These are phyloP conservation scores for Eptatretus burgeri DNA, from an alignment of 2,113 vertebrate genomes.

Conservation along the genomic window DNA sequence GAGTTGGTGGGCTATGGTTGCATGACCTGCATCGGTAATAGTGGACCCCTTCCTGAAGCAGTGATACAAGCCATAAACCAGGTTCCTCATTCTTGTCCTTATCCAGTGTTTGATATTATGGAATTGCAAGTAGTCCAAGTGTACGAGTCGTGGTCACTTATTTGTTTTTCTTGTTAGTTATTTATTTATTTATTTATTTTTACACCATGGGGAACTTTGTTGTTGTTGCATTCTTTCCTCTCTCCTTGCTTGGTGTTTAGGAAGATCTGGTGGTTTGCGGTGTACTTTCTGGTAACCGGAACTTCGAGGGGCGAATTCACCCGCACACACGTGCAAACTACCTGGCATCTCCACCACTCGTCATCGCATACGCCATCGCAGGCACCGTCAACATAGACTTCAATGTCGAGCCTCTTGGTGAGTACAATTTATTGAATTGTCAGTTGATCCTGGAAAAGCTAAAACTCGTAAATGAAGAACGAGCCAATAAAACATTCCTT, in stretches of 20 bases:
- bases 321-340: slow-evolving; percentile 89
- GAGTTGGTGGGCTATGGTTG: slow-evolving; percentile 92
- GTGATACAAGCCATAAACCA: slow-evolving; percentile 64
- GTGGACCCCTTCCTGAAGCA: slow-evolving; percentile 56
- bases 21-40: slow-evolving; percentile 98
- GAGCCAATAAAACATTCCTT: slow-evolving; percentile 7
- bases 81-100: slow-evolving; percentile 19
- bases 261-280: slow-evolving; percentile 63
- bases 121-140: too few relatives aligned
- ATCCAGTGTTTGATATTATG: too few relatives aligned
- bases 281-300: slow-evolving; percentile 68
- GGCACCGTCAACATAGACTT: slow-evolving; percentile 64
- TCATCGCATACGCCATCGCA: slow-evolving; percentile 75
- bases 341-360: slow-evolving; percentile 55
- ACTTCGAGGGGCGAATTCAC: slow-evolving; percentile 86
- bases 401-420: slow-evolving; percentile 58
- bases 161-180: too few relatives aligned
- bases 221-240: too few relatives aligned
- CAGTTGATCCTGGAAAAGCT: neutral
- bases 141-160: too few relatives aligned
- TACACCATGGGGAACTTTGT: too few relatives aligned
- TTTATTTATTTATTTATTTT: too few relatives aligned
- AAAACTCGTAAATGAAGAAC: neutral
- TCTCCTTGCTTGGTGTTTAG: slow-evolving; percentile 15
- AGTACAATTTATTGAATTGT: slow-evolving; percentile 10